A percentile compares a stretch with the other conserved stretches of the same genome.
Conservation (phyloP, 92 coral and sea anemone genomes). For the Epizoanthus stellaris region DNA sequence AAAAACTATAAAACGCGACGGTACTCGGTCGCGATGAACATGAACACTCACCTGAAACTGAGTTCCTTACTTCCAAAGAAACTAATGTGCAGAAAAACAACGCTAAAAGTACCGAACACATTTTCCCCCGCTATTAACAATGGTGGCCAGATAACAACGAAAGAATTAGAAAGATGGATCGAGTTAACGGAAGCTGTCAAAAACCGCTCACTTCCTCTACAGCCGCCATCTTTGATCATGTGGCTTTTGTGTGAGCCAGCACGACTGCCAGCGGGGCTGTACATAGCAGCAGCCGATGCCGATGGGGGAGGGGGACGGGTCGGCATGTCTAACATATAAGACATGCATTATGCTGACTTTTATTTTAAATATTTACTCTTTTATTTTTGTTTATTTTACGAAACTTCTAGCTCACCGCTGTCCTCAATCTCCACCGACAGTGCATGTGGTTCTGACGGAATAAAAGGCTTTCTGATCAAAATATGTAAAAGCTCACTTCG, state of each 20-base stretch:
- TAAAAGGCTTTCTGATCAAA: too few species aligned
- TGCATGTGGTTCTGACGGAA: too few species aligned
- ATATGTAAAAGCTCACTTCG: too few species aligned
- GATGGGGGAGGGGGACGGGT: too few species aligned
- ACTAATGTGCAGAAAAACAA: background rate
- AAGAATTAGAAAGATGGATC: background rate
- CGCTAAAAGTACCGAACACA: background rate
- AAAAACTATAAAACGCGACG: background rate
- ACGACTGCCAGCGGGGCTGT: background rate
- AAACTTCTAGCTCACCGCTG: too few species aligned
- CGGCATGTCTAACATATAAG: too few species aligned
- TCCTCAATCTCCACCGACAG: too few species aligned
- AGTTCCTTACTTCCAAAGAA: constrained; percentile 17
- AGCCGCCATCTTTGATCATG: constrained; percentile 40
- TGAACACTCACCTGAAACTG: constrained; percentile 7
- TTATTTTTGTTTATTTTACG: too few species aligned
- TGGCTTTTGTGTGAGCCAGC: constrained; percentile 12
- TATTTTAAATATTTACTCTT: too few species aligned
- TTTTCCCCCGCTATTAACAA: background rate
- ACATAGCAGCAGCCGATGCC: too few species aligned
- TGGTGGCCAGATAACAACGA: background rate
- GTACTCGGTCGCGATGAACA: background rate
- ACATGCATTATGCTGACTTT: too few species aligned
- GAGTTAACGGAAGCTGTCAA: constrained; percentile 32
- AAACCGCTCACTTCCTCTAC: constrained; percentile 23